A percentile compares a stretch with the other conserved stretches of the same genome.
Evolutionary conservation across 1,140 invertebrate genomes (phyloP).

Genomic region (Dreissena rostriformis): DNA sequence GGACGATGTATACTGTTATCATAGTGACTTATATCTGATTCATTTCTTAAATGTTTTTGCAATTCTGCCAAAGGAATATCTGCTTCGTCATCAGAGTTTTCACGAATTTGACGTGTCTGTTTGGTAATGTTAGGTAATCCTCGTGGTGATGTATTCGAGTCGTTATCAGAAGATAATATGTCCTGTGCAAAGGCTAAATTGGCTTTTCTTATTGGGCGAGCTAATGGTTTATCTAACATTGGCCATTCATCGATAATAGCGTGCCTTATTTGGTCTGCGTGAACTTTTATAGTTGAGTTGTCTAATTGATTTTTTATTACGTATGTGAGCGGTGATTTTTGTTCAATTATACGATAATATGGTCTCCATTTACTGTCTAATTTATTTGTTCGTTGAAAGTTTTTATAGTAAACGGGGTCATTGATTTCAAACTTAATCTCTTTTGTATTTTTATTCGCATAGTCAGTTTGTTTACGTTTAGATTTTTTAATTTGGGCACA

Average conservation of each 20-base stretch:
- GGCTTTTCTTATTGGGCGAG: too few relatives aligned
- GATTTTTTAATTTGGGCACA: not conserved
- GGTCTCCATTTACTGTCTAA: not conserved
- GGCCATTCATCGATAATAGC: not conserved
- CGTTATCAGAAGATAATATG: too few relatives aligned
- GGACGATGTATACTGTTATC: too few relatives aligned
- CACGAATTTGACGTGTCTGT: too few relatives aligned
- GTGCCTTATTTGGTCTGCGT: not conserved
- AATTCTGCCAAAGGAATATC: too few relatives aligned
- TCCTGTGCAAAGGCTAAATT: too few relatives aligned
- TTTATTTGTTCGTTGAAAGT: not conserved
- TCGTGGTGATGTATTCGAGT: too few relatives aligned
- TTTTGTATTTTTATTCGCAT: not conserved
- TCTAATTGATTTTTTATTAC: not conserved
- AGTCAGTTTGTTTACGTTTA: not conserved
- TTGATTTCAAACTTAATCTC: not conserved
- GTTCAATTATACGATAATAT: not conserved
- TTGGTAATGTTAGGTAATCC: too few relatives aligned
- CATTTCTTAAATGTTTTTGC: too few relatives aligned
- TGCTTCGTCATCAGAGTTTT: too few relatives aligned
- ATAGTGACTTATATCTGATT: too few relatives aligned
- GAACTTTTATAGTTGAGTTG: not conserved
- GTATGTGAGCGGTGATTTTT: not conserved
- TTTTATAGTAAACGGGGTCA: not conserved
- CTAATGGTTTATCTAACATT: not conserved